Base-by-base conservation (phyloP, 2,797 vertebrate genomes). In the Danio choprae region DNA sequence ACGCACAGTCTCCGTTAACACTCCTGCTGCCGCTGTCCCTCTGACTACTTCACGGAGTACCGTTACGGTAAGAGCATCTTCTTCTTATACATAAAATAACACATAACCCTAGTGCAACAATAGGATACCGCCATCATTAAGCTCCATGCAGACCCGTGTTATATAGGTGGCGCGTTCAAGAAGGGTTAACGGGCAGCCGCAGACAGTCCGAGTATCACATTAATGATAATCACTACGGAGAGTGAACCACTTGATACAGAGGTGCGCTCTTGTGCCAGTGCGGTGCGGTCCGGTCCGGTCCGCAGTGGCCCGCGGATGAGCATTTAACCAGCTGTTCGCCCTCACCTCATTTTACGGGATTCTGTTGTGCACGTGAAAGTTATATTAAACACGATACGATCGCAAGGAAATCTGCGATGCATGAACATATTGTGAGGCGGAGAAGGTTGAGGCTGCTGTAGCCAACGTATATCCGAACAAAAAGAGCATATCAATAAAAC, bases 31-130 rank as follows among this genome's bases (percentile, higher is more conserved):
- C 64, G 43, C 64, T 53, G 70, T 46, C 60, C 29, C 83, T 38
- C 58, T 44, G 84, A 58, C 79, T 58, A 73, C 85, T 85, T 81
- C 67, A 77, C 72, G 70, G 48, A 76, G 12, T 38, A 29, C 72
- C 44, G 67, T 68, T 46, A 90, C 93, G 93, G 93, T 94, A 93
- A 76, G 91, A 77, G 68, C 40, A 51, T 48, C 5, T 36, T 79
- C 44, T 63, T 56, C 36, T 7, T 38, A 13, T 16, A 3, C 76
- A 3, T 67, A n/a, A 29, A 29, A 29, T 29, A 29, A 29, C 29
- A 29, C 29, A 29, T 29, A 29, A 29, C 29, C 29, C 29, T 29
- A 29, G 29, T 29, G 29, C 29, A 29, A 29, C 29, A 29, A 29
- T 29, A 29, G 29, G 29, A 6, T 3, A 51, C 12, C 48, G 15